Evolutionary conservation across 2,797 vertebrate species (phyloP).

Genomic region (Pipistrellus pipistrellus): DNA sequence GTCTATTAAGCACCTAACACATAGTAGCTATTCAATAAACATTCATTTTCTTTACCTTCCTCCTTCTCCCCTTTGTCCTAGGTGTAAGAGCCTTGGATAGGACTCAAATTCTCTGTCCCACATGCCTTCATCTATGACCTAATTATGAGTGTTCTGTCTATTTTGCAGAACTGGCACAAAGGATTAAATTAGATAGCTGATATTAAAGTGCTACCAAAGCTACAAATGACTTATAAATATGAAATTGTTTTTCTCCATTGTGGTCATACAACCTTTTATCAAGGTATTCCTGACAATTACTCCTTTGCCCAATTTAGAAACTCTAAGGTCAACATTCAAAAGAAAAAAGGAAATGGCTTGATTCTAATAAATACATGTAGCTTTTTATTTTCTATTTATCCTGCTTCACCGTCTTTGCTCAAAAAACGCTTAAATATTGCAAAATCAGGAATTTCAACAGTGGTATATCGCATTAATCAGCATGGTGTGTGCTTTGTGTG

Average conservation of each 20-base stretch:
- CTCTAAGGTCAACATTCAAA: slow-evolving; percentile 72
- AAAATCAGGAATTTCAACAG: slow-evolving; percentile 57
- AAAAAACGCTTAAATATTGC: slow-evolving; percentile 68
- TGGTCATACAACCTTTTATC: slow-evolving; percentile 59
- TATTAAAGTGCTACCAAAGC: slow-evolving; percentile 66
- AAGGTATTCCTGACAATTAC: slow-evolving; percentile 74
- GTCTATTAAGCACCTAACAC: not conserved
- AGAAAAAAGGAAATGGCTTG: slow-evolving; percentile 56
- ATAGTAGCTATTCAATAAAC: not conserved
- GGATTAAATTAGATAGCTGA: slow-evolving; percentile 41
- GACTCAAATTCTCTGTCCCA: not conserved
- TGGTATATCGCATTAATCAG: slow-evolving; percentile 67
- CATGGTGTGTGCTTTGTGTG: not conserved
- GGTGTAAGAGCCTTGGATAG: not conserved
- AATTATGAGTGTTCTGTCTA: slow-evolving; percentile 1
- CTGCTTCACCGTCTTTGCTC: slow-evolving; percentile 66
- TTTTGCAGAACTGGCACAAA: slow-evolving; percentile 21
- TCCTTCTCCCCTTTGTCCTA: not conserved
- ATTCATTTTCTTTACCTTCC: not conserved
- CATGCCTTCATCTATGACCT: not conserved
- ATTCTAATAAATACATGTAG: slow-evolving; percentile 52
- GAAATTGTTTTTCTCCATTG: slow-evolving; percentile 58
- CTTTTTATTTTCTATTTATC: slow-evolving; percentile 77
- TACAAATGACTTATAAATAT: slow-evolving; percentile 72
- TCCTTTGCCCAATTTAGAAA: slow-evolving; percentile 76